Base-by-base conservation (phyloP, 2,888 invertebrate species). In the Uropetala carovei region DNA sequence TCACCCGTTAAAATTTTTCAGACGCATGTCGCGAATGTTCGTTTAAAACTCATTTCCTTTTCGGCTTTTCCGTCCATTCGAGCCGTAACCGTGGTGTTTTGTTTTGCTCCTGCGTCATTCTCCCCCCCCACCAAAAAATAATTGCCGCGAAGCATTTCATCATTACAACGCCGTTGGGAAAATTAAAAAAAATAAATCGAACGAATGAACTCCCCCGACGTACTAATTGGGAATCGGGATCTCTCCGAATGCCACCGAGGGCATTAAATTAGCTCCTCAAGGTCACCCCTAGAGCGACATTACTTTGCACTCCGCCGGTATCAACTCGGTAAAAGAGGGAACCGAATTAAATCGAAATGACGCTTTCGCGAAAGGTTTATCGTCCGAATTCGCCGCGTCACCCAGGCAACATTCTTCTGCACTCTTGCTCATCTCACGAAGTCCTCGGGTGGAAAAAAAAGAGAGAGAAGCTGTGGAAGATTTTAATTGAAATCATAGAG, bases 301-400 rank as follows among this genome's bases (percentile, higher is more conserved):
- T 86, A 59, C 59, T 86, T 86, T 60, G 86, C 86, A 86, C 86
- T 86, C 86, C 27, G 18, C 30, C 60, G 60, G 86, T 86, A 86
- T 86, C 86, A 60, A 59, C 86, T 27, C 30, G 60, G 86, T n/a
- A 60, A 59, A 58, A 10, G 30, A 60, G 86, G 30, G 30, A 60
- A 18, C 27, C 30, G 18, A 86, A 86, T 86, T 86, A 86, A 86
- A 60, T 64, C 86, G 68, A n/a, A n/a, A 68, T 68, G 68, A 68
- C 22, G 68, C 43, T 57, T 86, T 18, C 13, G 30, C 58, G 22
- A 27, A 59, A 27, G 9, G 68, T 68, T 68, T n/a, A 68, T 86
- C 85, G n/a, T 86, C 85, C 86, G 86, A 64, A 60, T 86, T 64
- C 86, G 86, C 86, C 16, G 60, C 59, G 86, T 86, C 86, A 86